Base-by-base conservation (phyloP, 2,797 vertebrate species). In the Danio choprae region DNA sequence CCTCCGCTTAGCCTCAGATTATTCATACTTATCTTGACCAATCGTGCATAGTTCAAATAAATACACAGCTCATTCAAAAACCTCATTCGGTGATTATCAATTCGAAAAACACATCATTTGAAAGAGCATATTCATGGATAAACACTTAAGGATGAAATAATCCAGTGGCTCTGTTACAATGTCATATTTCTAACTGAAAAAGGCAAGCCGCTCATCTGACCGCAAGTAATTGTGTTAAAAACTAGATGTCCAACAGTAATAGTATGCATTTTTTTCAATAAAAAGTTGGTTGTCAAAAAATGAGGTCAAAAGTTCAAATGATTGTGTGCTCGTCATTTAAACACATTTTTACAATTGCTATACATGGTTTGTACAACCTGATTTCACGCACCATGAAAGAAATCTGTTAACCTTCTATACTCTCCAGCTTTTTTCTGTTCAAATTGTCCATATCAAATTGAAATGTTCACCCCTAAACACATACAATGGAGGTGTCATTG, bases 1-100 rank as follows among this genome's bases (percentile, higher is more conserved):
- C 81, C 84, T 69, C 74, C 50, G 40, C 44, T 79, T 72, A 51
- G 83, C 41, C 71, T 56, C 16, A 55, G 53, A 65, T 59, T 36
- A 51, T 60, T 40, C 5, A n/a, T 77, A 65, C 60, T 72, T 51
- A 59, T 43, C 11, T 46, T 62, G 29, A 67, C 16, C 69, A 73
- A 63, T 64, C 53, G 41, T 51, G 62, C 46, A 76, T 64, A 70
- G 51, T 80, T 63, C 3, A 48, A 41, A 67, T 48, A 29, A 74
- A 15, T 40, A 43, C 43, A 55, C 51, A 36, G 4, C 7, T 29
- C 55, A 63, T 44, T 60, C 60, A 67, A n/a, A 74, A 77, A 81
- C 38, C 75, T 82, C 43, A 63, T 70, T 51, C n/a, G 15, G 74
- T 59, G 36, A 78, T 50, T 20, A 63, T 18, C 41, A 41, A 44